Percentiles rank a stretch among this genome's conserved stretches.
phyloP scores from a whole-genome alignment of 2,888 invertebrate species.

The Hydropsyche betteni region DNA sequence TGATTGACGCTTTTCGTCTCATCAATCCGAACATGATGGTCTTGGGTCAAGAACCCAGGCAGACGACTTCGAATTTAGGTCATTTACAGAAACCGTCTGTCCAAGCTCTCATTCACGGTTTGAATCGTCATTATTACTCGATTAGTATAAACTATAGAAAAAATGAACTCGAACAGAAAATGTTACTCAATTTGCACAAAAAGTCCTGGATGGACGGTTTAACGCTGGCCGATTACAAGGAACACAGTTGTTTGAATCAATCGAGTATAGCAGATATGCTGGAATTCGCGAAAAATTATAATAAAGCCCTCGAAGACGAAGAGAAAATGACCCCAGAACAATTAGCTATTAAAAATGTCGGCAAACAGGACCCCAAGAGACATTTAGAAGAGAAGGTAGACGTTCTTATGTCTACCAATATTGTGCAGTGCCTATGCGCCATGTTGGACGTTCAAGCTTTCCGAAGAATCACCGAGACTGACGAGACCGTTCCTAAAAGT shows the following conservation, averaged over 20 bases:
- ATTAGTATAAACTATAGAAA: constrained; percentile 99
- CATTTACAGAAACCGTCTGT: constrained; percentile 99
- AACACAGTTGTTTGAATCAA: constrained; percentile 93
- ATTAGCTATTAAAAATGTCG: constrained; percentile 98
- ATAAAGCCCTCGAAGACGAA: constrained; percentile 97
- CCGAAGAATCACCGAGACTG: constrained; percentile 76
- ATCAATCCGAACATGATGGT: constrained; percentile 99
- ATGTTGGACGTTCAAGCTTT: constrained; percentile 89
- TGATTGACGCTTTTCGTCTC: constrained; percentile 99
- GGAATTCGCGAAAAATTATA: constrained; percentile 96
- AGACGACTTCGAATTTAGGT: constrained; percentile 98
- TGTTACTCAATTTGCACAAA: constrained; percentile 98
- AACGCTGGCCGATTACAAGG: constrained; percentile 88
- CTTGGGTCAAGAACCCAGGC: constrained; percentile 96
- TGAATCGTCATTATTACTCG: constrained; percentile 99
- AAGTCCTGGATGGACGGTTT: constrained; percentile 99
- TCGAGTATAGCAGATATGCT: constrained; percentile 96
- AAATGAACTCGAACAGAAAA: constrained; percentile 98
- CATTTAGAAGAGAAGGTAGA: constrained; percentile 99
- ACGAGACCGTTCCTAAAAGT: constrained; percentile 28
- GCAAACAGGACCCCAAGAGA: constrained; percentile 98
- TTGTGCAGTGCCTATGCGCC: constrained; percentile 96
- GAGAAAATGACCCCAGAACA: constrained; percentile 99
- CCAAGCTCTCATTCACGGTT: constrained; percentile 97
- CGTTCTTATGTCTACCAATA: constrained; percentile 95